Base-by-base conservation (phyloP, 1,140 invertebrate species). In the Aphelinus atriplicis region DNA sequence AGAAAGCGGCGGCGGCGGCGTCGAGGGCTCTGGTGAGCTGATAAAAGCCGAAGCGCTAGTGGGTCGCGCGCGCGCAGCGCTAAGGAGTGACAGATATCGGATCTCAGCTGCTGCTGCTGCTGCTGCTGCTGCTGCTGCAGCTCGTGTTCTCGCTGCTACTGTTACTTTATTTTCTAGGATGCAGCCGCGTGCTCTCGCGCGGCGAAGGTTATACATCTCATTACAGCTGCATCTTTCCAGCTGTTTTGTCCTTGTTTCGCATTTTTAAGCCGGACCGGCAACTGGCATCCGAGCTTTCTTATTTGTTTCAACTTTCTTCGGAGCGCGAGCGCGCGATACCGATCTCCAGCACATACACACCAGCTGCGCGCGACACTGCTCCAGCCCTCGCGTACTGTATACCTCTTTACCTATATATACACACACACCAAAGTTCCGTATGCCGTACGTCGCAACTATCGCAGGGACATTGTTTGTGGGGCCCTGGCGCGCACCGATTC, bases 71-170 rank as follows among this genome's bases (percentile, higher is more conserved):
- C 26, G 26, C 26, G 26, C 26, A 26, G 26, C 26, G 26, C 26
- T 26, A 78, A 77, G 78, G 81, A 84, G 80, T 84, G 81, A 84
- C 82, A 78, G 82, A 80, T 73, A 73, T 84, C 78, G 78, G 72
- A 83, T 83, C 78, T 75, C 68, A 80, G 73, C 83, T 61, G n/a
- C 10, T 42, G 55, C 66, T 42, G 1, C 5, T 10, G 55, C 66
- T 10, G 7, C 51, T 60, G 50, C 56, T n/a, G 57, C 67, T 26
- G 26, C 79, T 78, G 78, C 82, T 81, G 81, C 81, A 81, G 81
- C 81, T 55, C 81, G 77, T 83, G 83, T 84, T 26, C 26, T 26
- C 26, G 26, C 26, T 26, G 26, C 26, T 26, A 26, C 26, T 26
- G 26, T 26, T 26, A 26, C 26, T 26, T 26, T 26, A 26, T 26